Evolutionary conservation across 2,113 vertebrate species (phyloP), one percentile per base, ranked within the genome.

Genomic region (Myotis yumanensis): DNA sequence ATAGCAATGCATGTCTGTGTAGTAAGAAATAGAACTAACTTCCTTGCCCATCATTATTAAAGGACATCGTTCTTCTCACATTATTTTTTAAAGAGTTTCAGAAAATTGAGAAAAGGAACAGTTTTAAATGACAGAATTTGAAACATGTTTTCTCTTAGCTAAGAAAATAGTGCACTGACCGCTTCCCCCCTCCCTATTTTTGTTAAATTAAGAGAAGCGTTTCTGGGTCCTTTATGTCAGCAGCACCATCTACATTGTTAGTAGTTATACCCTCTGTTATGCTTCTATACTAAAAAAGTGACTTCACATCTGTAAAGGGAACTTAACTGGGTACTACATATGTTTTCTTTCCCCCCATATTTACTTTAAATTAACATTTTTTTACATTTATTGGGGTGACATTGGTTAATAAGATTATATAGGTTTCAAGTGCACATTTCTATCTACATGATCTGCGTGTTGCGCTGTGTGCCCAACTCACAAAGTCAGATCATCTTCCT

Each of bases 121-220:
- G n/a, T 16, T 75, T 72, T 73, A 40, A 79, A 81, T 59, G 30
- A 69, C 57, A 84, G 46, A 90, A 79, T 40, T 90, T 90, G 71
- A 94, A 69, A 40, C n/a, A 20, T 77, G 32, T 40, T 62, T 85
- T 85, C n/a, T 90, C 25, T 77, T 85, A 81, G 82, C 64, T 73
- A 57, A 59, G 20, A 59, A 68, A 66, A 82, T 51, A 59, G 7
- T 32, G 25, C 23, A 76, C 18, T 8, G 25, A 83, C 14, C 3
- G 57, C 15, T 12, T 16, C 25, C 22, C 11, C 4, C 8, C 4
- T 80, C 71, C 35, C 9, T 59, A 40, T 75, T 46, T 20, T 76
- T n/a, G 59, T 77, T 25, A 28, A 8, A 57, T 35, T 68, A 71
- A 86, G 84, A 80, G 66, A 71, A 85, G 48, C 14, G 5, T 76